Evolutionary conservation across 2,113 vertebrate species (phyloP).

Genomic region (Laterallus jamaicensis): DNA sequence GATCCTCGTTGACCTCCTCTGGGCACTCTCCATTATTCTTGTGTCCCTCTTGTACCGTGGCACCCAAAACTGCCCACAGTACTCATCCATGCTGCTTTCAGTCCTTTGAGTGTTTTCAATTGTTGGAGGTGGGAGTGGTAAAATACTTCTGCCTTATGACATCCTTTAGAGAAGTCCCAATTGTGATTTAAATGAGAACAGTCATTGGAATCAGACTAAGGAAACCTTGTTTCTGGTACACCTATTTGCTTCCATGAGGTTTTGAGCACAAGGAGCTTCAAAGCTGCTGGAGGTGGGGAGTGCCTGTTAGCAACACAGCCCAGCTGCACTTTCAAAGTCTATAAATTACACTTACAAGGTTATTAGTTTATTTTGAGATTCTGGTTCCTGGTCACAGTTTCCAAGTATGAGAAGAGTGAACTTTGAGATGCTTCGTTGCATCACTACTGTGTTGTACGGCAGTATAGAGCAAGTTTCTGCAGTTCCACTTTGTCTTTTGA

Average conservation of each 20-base stretch:
- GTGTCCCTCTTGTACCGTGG: too few species aligned
- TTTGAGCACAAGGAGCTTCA: neutral
- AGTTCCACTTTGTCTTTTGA: neutral
- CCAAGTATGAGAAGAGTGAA: neutral
- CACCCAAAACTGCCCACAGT: too few species aligned
- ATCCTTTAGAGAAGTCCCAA: neutral
- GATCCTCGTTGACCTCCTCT: too few species aligned
- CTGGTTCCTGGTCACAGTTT: constrained; percentile 28
- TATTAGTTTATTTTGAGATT: neutral
- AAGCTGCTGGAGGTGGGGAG: neutral
- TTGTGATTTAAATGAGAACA: neutral
- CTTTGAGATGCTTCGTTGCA: neutral
- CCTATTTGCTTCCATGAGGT: neutral
- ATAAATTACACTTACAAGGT: neutral
- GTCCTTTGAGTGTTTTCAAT: neutral
- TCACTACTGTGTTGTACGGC: neutral
- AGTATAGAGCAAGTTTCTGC: neutral
- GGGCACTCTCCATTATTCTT: too few species aligned
- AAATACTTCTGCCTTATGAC: neutral
- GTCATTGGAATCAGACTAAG: neutral
- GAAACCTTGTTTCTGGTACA: neutral
- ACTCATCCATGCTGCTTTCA: neutral
- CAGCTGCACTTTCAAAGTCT: neutral
- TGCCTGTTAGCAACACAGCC: neutral
- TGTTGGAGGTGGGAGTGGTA: neutral